Conservation (phyloP, 2,888 invertebrate genomes). For the Nemotelus nigrinus region DNA sequence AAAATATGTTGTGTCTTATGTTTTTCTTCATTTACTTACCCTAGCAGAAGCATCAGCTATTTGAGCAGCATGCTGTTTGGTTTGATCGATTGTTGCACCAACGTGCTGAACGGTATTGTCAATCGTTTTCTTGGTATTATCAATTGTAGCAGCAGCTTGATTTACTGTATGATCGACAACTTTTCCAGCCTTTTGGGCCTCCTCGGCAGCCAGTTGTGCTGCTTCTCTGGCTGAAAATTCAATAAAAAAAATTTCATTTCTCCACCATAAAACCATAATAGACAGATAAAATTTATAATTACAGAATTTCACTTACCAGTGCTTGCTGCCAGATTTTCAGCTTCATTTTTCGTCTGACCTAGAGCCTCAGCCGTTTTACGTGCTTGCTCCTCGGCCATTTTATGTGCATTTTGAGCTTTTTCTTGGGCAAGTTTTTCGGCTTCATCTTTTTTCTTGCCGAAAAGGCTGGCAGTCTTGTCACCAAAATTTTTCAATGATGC, state of each 20-base stretch:
- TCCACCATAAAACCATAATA: background rate
- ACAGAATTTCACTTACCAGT: conserved; percentile 57
- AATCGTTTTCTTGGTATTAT: conserved; percentile 58
- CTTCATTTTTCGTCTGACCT: conserved; percentile 69
- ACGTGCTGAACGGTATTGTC: conserved; percentile 59
- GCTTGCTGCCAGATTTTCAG: conserved; percentile 67
- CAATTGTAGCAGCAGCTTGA: conserved; percentile 58
- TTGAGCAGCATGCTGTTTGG: conserved; percentile 61
- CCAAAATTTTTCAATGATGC: conserved; percentile 78
- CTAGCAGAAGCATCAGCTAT: conserved; percentile 61
- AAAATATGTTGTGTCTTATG: too few species aligned
- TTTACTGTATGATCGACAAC: conserved; percentile 61
- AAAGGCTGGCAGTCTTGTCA: conserved; percentile 76
- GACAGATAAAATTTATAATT: conserved; percentile 2
- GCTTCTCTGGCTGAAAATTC: conserved; percentile 61
- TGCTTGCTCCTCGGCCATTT: conserved; percentile 72
- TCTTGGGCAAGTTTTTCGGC: conserved; percentile 72
- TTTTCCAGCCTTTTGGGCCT: conserved; percentile 62
- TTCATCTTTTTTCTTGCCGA: conserved; percentile 78
- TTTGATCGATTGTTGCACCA: conserved; percentile 58
- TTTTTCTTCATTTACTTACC: conserved; percentile 48
- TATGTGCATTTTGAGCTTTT: conserved; percentile 70
- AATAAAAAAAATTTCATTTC: conserved; percentile 14
- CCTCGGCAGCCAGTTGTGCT: conserved; percentile 61
- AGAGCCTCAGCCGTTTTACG: conserved; percentile 72